phyloP scores from a whole-genome alignment of 2,888 invertebrate genomes.

The Thymelicus sylvestris region DNA sequence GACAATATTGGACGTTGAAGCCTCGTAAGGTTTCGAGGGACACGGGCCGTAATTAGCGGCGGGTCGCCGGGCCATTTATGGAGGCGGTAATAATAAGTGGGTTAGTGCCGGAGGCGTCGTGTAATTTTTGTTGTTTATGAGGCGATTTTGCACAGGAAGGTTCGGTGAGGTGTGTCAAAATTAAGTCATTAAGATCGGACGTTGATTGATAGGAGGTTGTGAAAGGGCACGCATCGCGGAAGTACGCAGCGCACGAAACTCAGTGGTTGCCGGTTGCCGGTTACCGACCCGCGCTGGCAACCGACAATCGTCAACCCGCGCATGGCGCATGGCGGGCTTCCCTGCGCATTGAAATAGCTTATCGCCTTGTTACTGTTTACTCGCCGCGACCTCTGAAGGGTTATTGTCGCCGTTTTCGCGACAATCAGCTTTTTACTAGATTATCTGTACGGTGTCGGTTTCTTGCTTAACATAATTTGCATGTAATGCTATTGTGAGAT shows the following conservation, averaged over 20 bases:
- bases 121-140: conserved; percentile 69
- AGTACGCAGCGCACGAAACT: conserved; percentile 68
- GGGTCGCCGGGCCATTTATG: conserved; percentile 54
- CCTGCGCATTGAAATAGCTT: conserved; percentile 55
- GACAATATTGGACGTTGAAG: conserved; percentile 72
- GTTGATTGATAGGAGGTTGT: conserved; percentile 73
- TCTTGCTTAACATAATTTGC: conserved; percentile 30
- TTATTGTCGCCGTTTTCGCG: conserved; percentile 44
- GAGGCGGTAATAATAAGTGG: conserved; percentile 63
- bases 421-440: conserved; percentile 38
- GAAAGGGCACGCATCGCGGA: conserved; percentile 72
- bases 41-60: conserved; percentile 63
- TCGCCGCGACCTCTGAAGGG: conserved; percentile 48
- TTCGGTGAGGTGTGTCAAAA: conserved; percentile 67
- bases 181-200: conserved; percentile 79
- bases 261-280: conserved; percentile 42
- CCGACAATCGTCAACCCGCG: conserved; percentile 18
- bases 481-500: conserved; percentile 11
- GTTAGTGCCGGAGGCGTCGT: conserved; percentile 54
- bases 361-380: conserved; percentile 59
- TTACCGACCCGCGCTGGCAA: conserved; percentile 42
- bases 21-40: conserved; percentile 68
- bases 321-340: conserved; percentile 46
- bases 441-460: conserved; percentile 32
- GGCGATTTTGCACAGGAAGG: conserved; percentile 58